Evolutionary conservation across 2,797 vertebrate species (phyloP).

Genomic region (Enteromius fasciolatus): DNA sequence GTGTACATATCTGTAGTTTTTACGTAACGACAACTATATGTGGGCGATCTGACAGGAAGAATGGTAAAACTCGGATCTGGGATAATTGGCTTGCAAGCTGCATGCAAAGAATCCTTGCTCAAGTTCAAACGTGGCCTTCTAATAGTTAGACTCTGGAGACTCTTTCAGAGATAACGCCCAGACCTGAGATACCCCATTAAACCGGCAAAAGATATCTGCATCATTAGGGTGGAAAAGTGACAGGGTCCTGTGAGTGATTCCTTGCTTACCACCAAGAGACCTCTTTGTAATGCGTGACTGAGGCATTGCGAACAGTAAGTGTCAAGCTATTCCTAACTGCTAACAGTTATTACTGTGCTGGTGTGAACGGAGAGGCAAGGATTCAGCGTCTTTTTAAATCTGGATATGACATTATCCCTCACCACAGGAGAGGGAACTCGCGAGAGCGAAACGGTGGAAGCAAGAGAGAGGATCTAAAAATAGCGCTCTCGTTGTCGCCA

Average conservation of each 20-base stretch:
- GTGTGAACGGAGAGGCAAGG: conserved; percentile 61
- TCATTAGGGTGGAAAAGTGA: conserved; percentile 29
- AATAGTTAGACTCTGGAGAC: conserved; percentile 1
- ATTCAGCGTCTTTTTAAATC: conserved; percentile 71
- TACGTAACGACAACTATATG: conserved; percentile 1
- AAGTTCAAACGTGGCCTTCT: conserved; percentile 21
- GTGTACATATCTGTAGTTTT: conserved; percentile 24
- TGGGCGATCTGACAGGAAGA: conserved; percentile 7
- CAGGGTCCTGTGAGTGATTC: neutral
- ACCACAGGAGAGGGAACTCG: conserved; percentile 41
- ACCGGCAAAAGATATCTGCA: conserved; percentile 12
- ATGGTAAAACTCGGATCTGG: conserved; percentile 21
- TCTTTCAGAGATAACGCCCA: neutral
- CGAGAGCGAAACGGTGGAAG: conserved; percentile 25
- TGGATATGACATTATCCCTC: conserved; percentile 60
- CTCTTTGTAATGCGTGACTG: conserved; percentile 49
- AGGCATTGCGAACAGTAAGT: conserved; percentile 58
- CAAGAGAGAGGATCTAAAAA: conserved; percentile 68
- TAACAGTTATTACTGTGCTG: conserved; percentile 60
- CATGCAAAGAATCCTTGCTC: conserved; percentile 20
- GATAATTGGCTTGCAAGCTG: conserved; percentile 33
- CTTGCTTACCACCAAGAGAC: conserved; percentile 17
- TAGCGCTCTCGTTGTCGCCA: conserved; percentile 75
- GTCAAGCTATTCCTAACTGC: conserved; percentile 61
- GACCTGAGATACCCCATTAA: conserved; percentile 17